These are phyloP conservation scores for Bactericera cockerelli DNA, from an alignment of 1,140 invertebrate genomes.

Conservation along the genomic window DNA sequence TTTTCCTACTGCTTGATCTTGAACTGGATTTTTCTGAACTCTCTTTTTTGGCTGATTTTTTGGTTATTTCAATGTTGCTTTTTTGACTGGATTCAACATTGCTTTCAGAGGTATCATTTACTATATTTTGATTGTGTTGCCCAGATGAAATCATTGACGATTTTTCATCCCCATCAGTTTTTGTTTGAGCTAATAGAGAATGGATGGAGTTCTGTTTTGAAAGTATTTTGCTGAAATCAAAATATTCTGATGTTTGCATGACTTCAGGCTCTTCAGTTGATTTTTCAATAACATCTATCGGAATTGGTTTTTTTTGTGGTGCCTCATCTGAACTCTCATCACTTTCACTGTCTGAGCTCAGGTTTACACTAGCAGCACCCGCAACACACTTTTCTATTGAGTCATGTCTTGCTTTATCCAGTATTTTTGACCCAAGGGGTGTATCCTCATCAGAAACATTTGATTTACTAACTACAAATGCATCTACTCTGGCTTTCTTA, in stretches of 20 bases:
- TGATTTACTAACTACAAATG: neutral
- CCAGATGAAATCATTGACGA: too few relatives aligned
- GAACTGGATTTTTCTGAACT: neutral
- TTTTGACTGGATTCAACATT: too few relatives aligned
- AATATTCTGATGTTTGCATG: constrained; percentile 12
- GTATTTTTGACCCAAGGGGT: neutral
- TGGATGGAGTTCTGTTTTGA: neutral
- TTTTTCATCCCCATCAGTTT: too few relatives aligned
- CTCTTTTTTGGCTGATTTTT: neutral
- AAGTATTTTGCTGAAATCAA: constrained; percentile 20
- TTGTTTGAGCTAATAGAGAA: neutral
- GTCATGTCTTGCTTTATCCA: neutral
- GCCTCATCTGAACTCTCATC: neutral
- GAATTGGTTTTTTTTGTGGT: neutral
- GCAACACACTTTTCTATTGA: constrained; percentile 5
- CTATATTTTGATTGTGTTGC: too few relatives aligned
- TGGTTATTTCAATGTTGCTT: neutral
- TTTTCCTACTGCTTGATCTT: constrained; percentile 2
- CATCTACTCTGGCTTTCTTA: neutral
- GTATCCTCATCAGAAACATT: neutral
- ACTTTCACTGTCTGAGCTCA: neutral
- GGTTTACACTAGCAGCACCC: neutral
- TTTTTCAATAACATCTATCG: neutral
- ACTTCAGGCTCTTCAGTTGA: neutral
- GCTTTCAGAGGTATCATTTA: too few relatives aligned